Evolutionary conservation across 2,888 invertebrate genomes (phyloP).

Genomic region (Scaptomyza caliginosa): DNA sequence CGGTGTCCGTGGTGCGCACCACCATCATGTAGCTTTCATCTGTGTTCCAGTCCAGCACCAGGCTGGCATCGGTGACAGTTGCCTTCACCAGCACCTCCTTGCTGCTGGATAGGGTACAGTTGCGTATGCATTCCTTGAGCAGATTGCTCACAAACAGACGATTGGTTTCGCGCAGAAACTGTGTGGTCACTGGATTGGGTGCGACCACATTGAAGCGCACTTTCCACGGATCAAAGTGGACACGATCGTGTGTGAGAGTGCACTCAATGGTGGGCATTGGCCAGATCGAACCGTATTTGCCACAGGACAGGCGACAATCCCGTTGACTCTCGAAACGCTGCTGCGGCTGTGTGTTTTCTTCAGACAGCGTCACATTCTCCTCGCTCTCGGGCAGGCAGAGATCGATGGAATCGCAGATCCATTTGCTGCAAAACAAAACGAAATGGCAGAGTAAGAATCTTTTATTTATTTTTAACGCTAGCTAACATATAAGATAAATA

Average conservation of each 20-base stretch:
- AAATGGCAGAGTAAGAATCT: neutral
- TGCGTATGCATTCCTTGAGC: conserved; percentile 86
- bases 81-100: conserved; percentile 86
- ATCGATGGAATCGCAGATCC: conserved; percentile 72
- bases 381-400: conserved; percentile 64
- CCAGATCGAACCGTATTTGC: conserved; percentile 89
- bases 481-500: neutral
- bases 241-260: conserved; percentile 82
- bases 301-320: conserved; percentile 89
- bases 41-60: conserved; percentile 87
- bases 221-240: conserved; percentile 86
- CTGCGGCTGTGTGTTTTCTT: conserved; percentile 11
- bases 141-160: conserved; percentile 86
- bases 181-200: conserved; percentile 84
- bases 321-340: conserved; percentile 85
- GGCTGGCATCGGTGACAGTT: conserved; percentile 84
- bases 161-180: conserved; percentile 86
- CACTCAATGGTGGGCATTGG: conserved; percentile 87
- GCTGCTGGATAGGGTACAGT: conserved; percentile 84
- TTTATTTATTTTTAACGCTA: neutral
- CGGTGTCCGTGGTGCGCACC: conserved; percentile 85
- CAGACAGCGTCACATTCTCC: neutral
- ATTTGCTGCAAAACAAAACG: conserved; percentile 38
- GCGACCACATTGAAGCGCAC: conserved; percentile 85
- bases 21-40: conserved; percentile 88